Evolutionary conservation across 2,888 invertebrate species (phyloP).

Genomic region (Synergus umbraculus): DNA sequence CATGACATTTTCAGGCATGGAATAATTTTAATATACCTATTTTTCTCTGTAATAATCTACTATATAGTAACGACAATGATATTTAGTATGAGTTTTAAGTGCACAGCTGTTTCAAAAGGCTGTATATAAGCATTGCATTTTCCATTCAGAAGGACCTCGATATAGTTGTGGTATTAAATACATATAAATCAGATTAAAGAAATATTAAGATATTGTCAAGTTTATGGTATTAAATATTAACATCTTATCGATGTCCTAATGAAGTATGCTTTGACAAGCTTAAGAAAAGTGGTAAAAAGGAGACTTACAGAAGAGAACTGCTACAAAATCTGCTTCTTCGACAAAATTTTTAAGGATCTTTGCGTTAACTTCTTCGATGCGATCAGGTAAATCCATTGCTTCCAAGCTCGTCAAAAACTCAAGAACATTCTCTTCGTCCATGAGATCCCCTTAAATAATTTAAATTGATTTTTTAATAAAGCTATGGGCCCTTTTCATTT

Average conservation of each 20-base stretch:
- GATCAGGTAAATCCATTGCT: constrained; percentile 95
- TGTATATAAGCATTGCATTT: too few relatives aligned
- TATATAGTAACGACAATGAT: too few relatives aligned
- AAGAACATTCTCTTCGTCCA: constrained; percentile 95
- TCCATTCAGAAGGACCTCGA: too few relatives aligned
- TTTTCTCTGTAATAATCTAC: too few relatives aligned
- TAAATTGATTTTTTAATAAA: too few relatives aligned
- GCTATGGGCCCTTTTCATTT: too few relatives aligned
- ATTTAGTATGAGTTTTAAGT: too few relatives aligned
- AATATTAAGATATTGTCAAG: constrained; percentile 1
- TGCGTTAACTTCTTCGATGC: constrained; percentile 96
- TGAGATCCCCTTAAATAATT: constrained; percentile 87
- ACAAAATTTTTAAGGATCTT: constrained; percentile 93
- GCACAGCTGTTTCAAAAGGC: too few relatives aligned
- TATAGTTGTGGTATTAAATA: too few relatives aligned
- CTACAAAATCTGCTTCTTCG: constrained; percentile 94
- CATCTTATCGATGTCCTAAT: background rate
- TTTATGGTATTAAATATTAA: constrained; percentile 45
- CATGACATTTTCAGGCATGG: background rate
- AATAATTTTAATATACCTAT: too few relatives aligned
- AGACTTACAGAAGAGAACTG: constrained; percentile 95
- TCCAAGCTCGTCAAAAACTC: constrained; percentile 96
- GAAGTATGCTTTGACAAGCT: background rate
- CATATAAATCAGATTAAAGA: too few relatives aligned
- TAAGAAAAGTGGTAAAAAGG: background rate